Evolutionary conservation across 2,113 vertebrate species (phyloP).

Genomic region (Phaethon lepturus): DNA sequence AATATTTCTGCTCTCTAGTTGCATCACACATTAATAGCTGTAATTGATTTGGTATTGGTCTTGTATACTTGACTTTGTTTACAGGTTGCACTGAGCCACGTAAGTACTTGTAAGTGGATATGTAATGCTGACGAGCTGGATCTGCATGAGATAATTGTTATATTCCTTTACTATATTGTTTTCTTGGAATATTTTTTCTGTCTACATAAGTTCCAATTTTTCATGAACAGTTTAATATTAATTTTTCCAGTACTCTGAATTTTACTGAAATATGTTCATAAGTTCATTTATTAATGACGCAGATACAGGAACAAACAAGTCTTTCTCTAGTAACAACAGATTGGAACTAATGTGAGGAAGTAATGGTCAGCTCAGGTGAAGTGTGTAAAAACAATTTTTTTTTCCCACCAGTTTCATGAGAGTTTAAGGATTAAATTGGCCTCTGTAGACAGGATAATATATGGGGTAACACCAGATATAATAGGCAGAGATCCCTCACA

Average conservation of each 20-base stretch:
- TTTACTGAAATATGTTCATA: not conserved
- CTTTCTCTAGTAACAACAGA: not conserved
- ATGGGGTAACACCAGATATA: not conserved
- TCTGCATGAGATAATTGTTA: not conserved
- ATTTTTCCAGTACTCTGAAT: not conserved
- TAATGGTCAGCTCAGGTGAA: not conserved
- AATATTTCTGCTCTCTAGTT: not conserved
- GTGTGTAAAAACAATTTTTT: not conserved
- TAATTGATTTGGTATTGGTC: conserved; percentile 42
- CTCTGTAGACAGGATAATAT: not conserved
- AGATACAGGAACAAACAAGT: not conserved
- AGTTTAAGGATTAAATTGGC: not conserved
- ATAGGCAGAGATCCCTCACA: not conserved
- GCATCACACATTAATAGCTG: not conserved
- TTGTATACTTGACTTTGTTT: conserved; percentile 34
- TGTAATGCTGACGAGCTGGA: not conserved
- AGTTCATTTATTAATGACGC: not conserved
- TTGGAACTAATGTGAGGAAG: not conserved
- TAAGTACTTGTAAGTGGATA: not conserved
- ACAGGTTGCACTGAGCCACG: not conserved
- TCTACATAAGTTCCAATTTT: not conserved
- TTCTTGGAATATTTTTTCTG: not conserved
- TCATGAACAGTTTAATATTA: not conserved
- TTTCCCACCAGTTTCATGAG: not conserved
- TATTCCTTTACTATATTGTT: not conserved